Evolutionary conservation across 1,140 invertebrate species (phyloP).

Genomic region (Agrypnia vestita): DNA sequence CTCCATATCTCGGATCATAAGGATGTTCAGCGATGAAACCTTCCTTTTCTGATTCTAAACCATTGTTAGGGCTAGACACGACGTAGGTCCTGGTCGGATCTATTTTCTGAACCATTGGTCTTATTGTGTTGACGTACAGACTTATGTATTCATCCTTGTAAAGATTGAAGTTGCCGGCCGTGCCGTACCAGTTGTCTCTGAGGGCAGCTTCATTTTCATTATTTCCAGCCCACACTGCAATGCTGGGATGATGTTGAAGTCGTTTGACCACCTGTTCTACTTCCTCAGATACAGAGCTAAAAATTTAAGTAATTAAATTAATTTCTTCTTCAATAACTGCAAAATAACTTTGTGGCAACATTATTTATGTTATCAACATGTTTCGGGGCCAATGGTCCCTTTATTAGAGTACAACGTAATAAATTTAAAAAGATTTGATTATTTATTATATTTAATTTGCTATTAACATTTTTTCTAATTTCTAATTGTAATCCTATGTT

Average conservation of each 20-base stretch:
- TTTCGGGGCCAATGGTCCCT: too few species aligned
- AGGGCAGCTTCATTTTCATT: constrained; percentile 98
- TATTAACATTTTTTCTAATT: too few species aligned
- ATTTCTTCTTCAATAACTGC: too few species aligned
- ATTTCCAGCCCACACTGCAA: constrained; percentile 94
- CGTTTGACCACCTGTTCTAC: constrained; percentile 88
- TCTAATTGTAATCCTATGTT: too few species aligned
- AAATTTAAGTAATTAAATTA: constrained; percentile 55
- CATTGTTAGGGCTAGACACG: constrained; percentile 95
- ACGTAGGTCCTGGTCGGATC: constrained; percentile 82
- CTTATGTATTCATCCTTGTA: constrained; percentile 89
- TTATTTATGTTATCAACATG: too few species aligned
- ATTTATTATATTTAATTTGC: too few species aligned
- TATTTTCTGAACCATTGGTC: constrained; percentile 76
- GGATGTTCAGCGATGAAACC: constrained; percentile 87
- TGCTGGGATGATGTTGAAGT: constrained; percentile 90
- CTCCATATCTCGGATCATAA: constrained; percentile 86
- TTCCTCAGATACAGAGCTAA: constrained; percentile 82
- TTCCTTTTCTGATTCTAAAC: constrained; percentile 81
- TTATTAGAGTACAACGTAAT: too few species aligned
- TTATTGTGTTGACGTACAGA: constrained; percentile 89
- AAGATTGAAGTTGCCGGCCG: constrained; percentile 71
- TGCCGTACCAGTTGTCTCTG: constrained; percentile 88
- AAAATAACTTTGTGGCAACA: too few species aligned
- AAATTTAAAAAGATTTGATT: too few species aligned